A percentile compares a stretch with the other conserved stretches of the same genome.
Evolutionary conservation across 2,113 vertebrate species (phyloP).

Genomic region (Coptodon rendalli): DNA sequence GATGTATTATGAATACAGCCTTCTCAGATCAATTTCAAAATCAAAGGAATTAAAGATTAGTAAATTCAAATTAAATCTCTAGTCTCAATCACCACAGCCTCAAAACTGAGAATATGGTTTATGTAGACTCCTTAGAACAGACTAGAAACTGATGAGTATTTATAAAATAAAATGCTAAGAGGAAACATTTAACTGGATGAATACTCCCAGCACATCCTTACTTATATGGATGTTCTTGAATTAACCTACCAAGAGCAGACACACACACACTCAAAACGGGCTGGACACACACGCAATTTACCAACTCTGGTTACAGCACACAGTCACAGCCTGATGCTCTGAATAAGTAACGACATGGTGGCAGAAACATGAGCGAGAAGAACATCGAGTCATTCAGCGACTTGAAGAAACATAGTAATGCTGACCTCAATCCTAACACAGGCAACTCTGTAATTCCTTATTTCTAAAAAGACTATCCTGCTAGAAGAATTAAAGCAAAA

Average conservation of each 20-base stretch:
- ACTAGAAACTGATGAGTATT: not conserved
- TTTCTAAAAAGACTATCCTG: not conserved
- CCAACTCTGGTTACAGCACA: constrained; percentile 56
- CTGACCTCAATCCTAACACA: not conserved
- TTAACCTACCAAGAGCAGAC: not conserved
- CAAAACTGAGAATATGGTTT: not conserved
- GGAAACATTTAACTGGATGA: not conserved
- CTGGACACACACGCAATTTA: not conserved
- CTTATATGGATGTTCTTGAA: not conserved
- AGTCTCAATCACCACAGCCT: not conserved
- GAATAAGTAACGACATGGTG: constrained; percentile 63
- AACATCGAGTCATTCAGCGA: not conserved
- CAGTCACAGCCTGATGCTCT: constrained; percentile 34
- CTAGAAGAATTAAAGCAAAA: not conserved
- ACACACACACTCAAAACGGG: not conserved
- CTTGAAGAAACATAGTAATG: not conserved
- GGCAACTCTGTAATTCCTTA: not conserved
- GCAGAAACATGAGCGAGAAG: constrained; percentile 50
- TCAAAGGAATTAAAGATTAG: not conserved
- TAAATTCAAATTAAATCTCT: not conserved
- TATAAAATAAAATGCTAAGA: not conserved
- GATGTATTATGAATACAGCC: not conserved
- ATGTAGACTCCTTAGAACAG: not conserved
- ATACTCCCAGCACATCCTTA: not conserved
- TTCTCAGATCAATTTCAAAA: not conserved